phyloP scores from a whole-genome alignment of 2,113 vertebrate species.

The crab-eating macaque (Macaca fascicularis) region DNA sequence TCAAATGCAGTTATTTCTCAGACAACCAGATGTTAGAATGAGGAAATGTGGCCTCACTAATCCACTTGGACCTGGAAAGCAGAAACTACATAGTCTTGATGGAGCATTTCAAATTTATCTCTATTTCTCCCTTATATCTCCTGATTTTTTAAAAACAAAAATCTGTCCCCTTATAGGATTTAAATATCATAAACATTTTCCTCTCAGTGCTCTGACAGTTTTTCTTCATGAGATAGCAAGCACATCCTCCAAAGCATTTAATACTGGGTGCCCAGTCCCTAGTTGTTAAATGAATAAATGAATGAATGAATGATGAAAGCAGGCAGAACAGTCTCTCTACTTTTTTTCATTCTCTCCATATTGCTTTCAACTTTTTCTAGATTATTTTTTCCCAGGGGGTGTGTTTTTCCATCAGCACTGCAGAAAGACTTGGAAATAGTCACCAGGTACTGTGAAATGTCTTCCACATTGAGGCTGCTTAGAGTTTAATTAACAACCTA shows the following conservation, averaged over 20 bases:
- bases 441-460: neutral
- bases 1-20: neutral
- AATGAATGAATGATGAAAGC: neutral
- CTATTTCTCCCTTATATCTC: constrained; percentile 25
- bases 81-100: neutral
- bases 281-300: neutral
- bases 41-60: neutral
- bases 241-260: neutral
- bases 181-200: neutral
- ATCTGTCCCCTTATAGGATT: neutral
- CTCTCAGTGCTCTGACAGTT: neutral
- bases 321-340: neutral
- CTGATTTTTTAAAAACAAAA: neutral
- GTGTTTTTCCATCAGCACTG: neutral
- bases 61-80: neutral
- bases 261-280: too few relatives aligned
- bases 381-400: neutral
- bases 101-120: neutral
- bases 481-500: constrained; percentile 14
- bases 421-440: neutral
- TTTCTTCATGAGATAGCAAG: neutral
- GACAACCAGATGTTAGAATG: neutral
- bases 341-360: neutral
- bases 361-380: neutral
- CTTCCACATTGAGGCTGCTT: neutral